phyloP scores from a whole-genome alignment of 2,113 vertebrate species.

The Aramus guarauna region DNA sequence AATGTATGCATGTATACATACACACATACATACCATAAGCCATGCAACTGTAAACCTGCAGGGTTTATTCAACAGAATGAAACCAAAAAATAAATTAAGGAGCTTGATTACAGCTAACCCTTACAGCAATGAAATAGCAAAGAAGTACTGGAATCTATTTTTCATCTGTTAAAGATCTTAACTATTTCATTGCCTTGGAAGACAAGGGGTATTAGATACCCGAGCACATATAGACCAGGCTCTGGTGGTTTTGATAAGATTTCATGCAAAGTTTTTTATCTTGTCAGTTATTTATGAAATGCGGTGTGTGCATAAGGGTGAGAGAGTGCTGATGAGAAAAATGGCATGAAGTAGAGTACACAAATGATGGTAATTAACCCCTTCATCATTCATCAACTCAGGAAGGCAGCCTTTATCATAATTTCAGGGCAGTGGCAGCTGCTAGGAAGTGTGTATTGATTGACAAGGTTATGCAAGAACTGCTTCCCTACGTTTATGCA shows the following conservation, averaged over 20 bases:
- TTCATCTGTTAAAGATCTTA: constrained; percentile 4
- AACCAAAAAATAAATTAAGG: background rate
- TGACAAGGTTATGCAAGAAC: background rate
- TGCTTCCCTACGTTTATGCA: background rate
- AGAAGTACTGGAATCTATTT: constrained; percentile 5
- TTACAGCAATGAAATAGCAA: background rate
- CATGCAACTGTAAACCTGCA: constrained; percentile 54
- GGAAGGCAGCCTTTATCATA: background rate
- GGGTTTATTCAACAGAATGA: constrained; percentile 12
- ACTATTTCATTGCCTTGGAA: constrained; percentile 15
- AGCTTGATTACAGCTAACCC: background rate
- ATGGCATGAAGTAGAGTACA: background rate
- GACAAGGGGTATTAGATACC: background rate
- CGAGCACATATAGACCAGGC: background rate
- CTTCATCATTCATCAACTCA: background rate
- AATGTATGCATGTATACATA: background rate
- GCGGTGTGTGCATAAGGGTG: rapidly evolving
- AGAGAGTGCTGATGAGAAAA: background rate
- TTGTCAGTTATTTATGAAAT: background rate
- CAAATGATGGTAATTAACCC: background rate
- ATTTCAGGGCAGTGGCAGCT: background rate
- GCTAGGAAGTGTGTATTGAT: background rate
- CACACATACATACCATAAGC: constrained; percentile 29
- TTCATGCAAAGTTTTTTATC: background rate
- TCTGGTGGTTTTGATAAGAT: background rate